These are phyloP conservation scores for Oxytorus armatus DNA, from an alignment of 2,888 invertebrate species.

Conservation along the genomic window DNA sequence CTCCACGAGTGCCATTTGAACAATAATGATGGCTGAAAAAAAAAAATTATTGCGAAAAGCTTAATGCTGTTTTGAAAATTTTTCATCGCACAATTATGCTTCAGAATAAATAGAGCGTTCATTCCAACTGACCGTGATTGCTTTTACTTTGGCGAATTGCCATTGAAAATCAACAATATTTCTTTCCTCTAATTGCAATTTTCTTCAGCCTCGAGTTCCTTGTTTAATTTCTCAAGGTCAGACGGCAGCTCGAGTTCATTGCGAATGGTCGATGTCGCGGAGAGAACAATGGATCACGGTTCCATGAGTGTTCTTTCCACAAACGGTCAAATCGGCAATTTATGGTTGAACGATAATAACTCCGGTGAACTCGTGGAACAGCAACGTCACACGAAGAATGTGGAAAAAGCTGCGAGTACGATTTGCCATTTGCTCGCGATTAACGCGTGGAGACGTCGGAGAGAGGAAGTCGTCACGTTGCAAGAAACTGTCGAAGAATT, in stretches of 20 bases:
- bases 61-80: too few species aligned
- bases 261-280: slow-evolving; percentile 67
- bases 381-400: slow-evolving; percentile 37
- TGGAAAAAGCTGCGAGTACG: slow-evolving; percentile 83
- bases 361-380: slow-evolving; percentile 2
- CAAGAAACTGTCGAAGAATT: slow-evolving; percentile 85
- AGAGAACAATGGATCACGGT: slow-evolving; percentile 59
- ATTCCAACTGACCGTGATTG: slow-evolving; percentile 15
- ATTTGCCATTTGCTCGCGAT: slow-evolving; percentile 85
- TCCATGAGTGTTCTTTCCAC: slow-evolving; percentile 1
- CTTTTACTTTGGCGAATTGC: slow-evolving; percentile 28
- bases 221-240: slow-evolving; percentile 59
- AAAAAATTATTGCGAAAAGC: neutral
- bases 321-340: slow-evolving; percentile 32
- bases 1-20: neutral
- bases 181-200: neutral
- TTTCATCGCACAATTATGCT: too few species aligned
- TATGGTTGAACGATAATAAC: slow-evolving; percentile 67
- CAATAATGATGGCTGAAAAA: neutral
- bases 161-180: slow-evolving; percentile 15
- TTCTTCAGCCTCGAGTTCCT: slow-evolving; percentile 34
- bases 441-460: slow-evolving; percentile 86
- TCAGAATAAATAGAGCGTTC: too few species aligned
- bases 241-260: slow-evolving; percentile 60
- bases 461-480: slow-evolving; percentile 85